A percentile compares a stretch with the other conserved stretches of the same genome.
These are phyloP conservation scores for Capreolus pygargus DNA, from an alignment of 2,113 vertebrate species.

Conservation along the genomic window DNA sequence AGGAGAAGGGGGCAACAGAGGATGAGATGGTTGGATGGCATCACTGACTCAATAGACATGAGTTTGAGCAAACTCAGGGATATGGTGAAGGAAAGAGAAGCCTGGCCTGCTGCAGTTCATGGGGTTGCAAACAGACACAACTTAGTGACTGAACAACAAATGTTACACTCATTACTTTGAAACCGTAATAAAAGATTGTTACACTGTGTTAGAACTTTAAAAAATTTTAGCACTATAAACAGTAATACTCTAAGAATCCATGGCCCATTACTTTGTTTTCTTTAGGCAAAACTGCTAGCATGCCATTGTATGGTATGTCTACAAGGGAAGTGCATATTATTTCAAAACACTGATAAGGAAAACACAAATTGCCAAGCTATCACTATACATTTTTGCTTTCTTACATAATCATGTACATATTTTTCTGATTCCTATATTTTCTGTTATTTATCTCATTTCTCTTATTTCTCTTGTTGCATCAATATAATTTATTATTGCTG, in stretches of 20 bases:
- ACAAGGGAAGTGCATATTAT: not conserved
- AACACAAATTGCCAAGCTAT: not conserved
- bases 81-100: not conserved
- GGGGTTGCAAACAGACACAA: not conserved
- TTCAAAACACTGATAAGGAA: not conserved
- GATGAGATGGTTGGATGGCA: not conserved
- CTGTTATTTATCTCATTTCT: not conserved
- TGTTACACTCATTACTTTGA: not conserved
- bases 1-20: not conserved
- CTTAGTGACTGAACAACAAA: not conserved
- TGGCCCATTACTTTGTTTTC: not conserved
- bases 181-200: not conserved
- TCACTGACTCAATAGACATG: not conserved
- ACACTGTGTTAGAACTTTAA: not conserved
- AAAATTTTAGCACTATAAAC: not conserved
- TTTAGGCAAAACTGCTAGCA: not conserved
- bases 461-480: not conserved
- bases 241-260: not conserved
- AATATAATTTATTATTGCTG: not conserved
- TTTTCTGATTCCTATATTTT: not conserved
- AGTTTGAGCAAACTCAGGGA: not conserved
- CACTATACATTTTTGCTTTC: not conserved
- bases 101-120: accelerated
- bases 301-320: not conserved
- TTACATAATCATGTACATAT: not conserved